phyloP scores from a whole-genome alignment of 2,113 vertebrate species.

The Zootoca vivipara region DNA sequence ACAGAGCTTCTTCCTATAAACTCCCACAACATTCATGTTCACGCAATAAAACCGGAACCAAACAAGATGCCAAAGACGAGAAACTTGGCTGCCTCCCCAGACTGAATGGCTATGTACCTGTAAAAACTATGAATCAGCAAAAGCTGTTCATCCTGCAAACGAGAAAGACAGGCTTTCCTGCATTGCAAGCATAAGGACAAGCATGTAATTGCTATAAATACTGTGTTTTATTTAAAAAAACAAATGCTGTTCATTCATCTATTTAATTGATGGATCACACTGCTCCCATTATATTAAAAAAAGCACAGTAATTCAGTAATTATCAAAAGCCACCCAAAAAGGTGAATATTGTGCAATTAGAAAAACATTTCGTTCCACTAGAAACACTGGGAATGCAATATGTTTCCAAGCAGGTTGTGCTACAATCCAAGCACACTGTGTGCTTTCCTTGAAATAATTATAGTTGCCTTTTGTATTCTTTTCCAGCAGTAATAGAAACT shows the following conservation, averaged over 20 bases:
- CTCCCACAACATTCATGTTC: not conserved
- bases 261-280: conserved; percentile 51
- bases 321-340: conserved; percentile 54
- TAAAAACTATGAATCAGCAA: conserved; percentile 4
- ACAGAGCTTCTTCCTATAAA: conserved; percentile 13
- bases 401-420: not conserved
- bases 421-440: conserved; percentile 1
- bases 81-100: conserved; percentile 21
- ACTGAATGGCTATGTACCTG: conserved; percentile 42
- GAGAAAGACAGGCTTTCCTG: conserved; percentile 51
- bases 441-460: conserved; percentile 37
- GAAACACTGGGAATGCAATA: conserved; percentile 30
- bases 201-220: conserved; percentile 52
- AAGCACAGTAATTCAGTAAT: conserved; percentile 53
- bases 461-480: conserved; percentile 44
- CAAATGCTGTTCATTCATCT: conserved; percentile 42
- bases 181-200: conserved; percentile 46
- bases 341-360: conserved; percentile 58
- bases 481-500: conserved; percentile 38
- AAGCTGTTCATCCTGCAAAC: conserved; percentile 44
- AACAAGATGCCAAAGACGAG: conserved; percentile 32
- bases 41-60: conserved; percentile 27
- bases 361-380: conserved; percentile 15
- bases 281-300: conserved; percentile 23
- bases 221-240: conserved; percentile 53